These are phyloP conservation scores for Eulithis prunata DNA, from an alignment of 2,888 invertebrate species.

Conservation along the genomic window DNA sequence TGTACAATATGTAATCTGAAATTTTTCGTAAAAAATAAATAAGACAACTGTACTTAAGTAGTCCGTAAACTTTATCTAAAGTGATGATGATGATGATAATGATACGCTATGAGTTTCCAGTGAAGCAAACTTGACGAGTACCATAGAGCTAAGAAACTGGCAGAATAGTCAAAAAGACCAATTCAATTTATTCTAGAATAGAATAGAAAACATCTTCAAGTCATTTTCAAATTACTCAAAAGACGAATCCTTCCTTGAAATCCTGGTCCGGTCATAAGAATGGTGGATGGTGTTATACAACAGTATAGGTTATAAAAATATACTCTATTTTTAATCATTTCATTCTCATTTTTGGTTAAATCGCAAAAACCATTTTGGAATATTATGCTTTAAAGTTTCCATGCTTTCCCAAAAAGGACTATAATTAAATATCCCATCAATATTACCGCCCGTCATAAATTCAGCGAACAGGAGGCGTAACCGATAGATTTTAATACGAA, in stretches of 20 bases:
- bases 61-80: too few species aligned
- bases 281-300: conserved; percentile 33
- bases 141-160: conserved; percentile 1
- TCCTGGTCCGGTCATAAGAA: background rate
- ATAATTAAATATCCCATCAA: conserved; percentile 64
- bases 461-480: conserved; percentile 62
- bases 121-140: too few species aligned
- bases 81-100: too few species aligned
- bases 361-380: conserved; percentile 18
- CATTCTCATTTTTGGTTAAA: background rate
- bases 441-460: conserved; percentile 63
- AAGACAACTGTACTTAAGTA: too few species aligned
- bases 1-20: too few species aligned
- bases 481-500: conserved; percentile 80
- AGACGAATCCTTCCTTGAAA: too few species aligned
- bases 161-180: conserved; percentile 2
- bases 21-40: too few species aligned
- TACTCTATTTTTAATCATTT: background rate
- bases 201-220: too few species aligned
- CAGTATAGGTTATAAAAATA: conserved; percentile 1
- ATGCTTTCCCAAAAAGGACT: conserved; percentile 30
- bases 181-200: too few species aligned
- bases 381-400: conserved; percentile 8
- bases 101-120: too few species aligned
- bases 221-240: too few species aligned